Conservation (phyloP, 2,113 vertebrate species). For the Desmodus rotundus region DNA sequence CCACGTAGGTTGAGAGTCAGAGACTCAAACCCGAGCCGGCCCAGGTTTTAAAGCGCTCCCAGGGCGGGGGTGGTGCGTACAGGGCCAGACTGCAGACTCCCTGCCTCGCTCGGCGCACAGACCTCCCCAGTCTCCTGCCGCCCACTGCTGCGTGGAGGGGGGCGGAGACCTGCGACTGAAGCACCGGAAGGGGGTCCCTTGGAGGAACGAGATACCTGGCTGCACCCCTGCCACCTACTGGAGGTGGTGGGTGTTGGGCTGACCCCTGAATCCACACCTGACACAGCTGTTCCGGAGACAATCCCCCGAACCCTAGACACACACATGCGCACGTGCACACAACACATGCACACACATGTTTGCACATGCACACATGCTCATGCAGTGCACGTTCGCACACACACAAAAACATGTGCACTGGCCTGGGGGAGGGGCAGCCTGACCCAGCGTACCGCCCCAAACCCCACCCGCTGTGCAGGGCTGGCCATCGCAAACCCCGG, state of each 20-base stretch:
- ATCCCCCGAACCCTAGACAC: neutral
- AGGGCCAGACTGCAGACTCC: neutral
- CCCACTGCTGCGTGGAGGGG: neutral
- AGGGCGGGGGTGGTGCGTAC: neutral
- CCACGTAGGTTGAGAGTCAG: neutral
- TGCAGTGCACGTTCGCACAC: neutral
- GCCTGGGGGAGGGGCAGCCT: neutral
- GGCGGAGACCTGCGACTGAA: neutral
- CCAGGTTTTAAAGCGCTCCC: neutral
- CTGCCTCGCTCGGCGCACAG: rapidly evolving
- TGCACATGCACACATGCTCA: rapidly evolving
- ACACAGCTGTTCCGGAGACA: neutral
- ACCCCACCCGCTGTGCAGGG: neutral
- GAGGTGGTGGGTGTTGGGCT: neutral
- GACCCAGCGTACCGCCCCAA: neutral
- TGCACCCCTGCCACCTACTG: neutral
- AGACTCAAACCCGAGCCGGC: neutral
- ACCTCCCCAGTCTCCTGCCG: neutral
- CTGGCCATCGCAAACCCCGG: neutral
- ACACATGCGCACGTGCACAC: too few relatives aligned
- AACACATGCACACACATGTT: neutral
- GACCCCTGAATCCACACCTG: neutral
- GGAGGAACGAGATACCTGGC: neutral
- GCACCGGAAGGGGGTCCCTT: neutral
- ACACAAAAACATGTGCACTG: too few relatives aligned